Base-by-base conservation (phyloP, 2,888 invertebrate genomes). In the Rhagium mordax region DNA sequence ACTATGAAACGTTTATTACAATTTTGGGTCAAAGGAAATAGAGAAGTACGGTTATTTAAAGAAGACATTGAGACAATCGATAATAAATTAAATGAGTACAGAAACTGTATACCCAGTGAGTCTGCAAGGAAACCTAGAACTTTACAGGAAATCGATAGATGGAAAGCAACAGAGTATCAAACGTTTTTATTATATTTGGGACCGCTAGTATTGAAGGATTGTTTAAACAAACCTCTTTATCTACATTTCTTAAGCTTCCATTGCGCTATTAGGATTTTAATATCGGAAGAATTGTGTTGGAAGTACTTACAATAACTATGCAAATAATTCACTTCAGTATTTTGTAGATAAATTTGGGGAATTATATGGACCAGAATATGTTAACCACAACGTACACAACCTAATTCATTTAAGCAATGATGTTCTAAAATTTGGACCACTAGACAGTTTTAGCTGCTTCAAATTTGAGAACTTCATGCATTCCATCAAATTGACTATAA, bases 201-300 rank as follows among this genome's bases (percentile, higher is more conserved):
- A 16, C 64, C 64, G 15, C n/a, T 51, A 15, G 29, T 49, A 8
- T 1, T 64, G 49, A 64, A 49, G 48, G 6, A 47, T n/a, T n/a
- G 16, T 49, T 27, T 64, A 15, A 16, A 33, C 2, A 10, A 16
- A 53, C 21, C 60, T 13, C 29, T 51, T 13, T 69, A 53, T 20
- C 6, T 51, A 6, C 69, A 69, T 61, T 60, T 61, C 15, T 51
- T 69, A 29, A 27, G 60, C 27, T 33, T 69, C 0, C 60, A 61
- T 53, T 6, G 15, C 47, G 78, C 49, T n/a, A 69, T 69, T 3
- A 27, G 69, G 21, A 61, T 69, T 6, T 15, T 69, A 29, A 24
- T 57, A 1, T n/a, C 27, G 13, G n/a, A 57, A n/a, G 3, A n/a
- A 3, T 24, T 57, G 24, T 60, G 69, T 48, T 3, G 15, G 2